phyloP scores from a whole-genome alignment of 2,888 invertebrate genomes.

The Diabrotica balteata region DNA sequence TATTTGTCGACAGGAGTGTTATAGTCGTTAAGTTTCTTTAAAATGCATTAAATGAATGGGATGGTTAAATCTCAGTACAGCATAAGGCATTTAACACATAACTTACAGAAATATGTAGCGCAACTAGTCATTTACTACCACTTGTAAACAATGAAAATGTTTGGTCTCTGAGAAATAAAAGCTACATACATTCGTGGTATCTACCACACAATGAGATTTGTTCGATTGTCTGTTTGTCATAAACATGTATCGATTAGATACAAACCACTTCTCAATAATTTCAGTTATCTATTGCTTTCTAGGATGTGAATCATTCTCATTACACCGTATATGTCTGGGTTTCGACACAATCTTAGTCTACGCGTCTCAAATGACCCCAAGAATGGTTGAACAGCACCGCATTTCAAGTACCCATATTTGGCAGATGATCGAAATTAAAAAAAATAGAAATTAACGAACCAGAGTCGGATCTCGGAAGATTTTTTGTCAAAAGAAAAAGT shows the following conservation, averaged over 20 bases:
- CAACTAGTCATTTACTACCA: too few relatives aligned
- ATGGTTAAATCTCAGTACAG: too few relatives aligned
- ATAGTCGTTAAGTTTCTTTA: too few relatives aligned
- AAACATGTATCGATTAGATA: neutral
- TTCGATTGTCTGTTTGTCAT: too few relatives aligned
- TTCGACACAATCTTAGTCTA: constrained; percentile 26
- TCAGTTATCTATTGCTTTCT: constrained; percentile 20
- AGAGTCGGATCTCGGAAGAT: constrained; percentile 2
- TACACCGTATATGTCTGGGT: constrained; percentile 26
- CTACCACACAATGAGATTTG: too few relatives aligned
- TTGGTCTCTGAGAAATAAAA: too few relatives aligned
- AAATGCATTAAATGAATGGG: too few relatives aligned
- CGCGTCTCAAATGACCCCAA: constrained; percentile 23
- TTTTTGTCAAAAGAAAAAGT: neutral
- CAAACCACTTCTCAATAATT: constrained; percentile 2
- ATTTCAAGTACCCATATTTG: constrained; percentile 20
- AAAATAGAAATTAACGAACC: constrained; percentile 13
- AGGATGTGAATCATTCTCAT: constrained; percentile 34
- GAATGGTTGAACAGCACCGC: constrained; percentile 21
- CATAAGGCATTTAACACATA: too few relatives aligned
- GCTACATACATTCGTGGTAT: too few relatives aligned
- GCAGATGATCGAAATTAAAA: constrained; percentile 21
- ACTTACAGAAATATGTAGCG: too few relatives aligned
- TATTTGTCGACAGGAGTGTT: too few relatives aligned
- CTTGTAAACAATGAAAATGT: too few relatives aligned